Percentiles rank a stretch among this genome's conserved stretches.
Evolutionary conservation across 2,888 invertebrate species (phyloP).

Genomic region (Tridacna crocea): DNA sequence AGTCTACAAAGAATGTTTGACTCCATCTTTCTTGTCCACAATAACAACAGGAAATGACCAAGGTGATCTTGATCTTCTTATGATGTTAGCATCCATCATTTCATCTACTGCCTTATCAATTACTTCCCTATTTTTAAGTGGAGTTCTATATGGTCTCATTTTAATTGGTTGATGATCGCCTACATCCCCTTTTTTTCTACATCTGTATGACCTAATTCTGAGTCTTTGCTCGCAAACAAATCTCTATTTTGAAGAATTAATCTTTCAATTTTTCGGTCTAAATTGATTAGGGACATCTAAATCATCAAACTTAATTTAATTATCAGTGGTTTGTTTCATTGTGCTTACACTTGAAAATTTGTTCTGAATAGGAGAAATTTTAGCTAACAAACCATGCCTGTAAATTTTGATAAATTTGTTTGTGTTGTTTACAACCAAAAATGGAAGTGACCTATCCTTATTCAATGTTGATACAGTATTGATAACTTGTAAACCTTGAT

Average conservation of each 20-base stretch:
- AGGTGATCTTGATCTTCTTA: neutral
- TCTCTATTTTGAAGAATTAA: slow-evolving; percentile 21
- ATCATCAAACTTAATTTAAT: slow-evolving; percentile 12
- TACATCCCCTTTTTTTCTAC: slow-evolving; percentile 24
- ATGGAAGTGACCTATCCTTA: slow-evolving; percentile 18
- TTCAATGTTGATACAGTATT: slow-evolving; percentile 8
- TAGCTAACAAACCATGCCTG: slow-evolving; percentile 29
- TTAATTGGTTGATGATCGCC: slow-evolving; percentile 32
- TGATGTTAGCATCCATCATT: slow-evolving; percentile 39
- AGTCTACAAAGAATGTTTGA: slow-evolving; percentile 35
- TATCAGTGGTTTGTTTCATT: neutral
- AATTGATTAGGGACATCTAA: slow-evolving; percentile 31
- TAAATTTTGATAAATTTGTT: slow-evolving; percentile 29
- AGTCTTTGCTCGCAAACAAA: slow-evolving; percentile 24
- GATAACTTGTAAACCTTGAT: slow-evolving; percentile 31
- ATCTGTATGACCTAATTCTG: slow-evolving; percentile 30
- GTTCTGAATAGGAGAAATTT: neutral
- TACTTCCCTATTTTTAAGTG: slow-evolving; percentile 27
- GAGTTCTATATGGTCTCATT: slow-evolving; percentile 31
- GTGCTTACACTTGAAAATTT: neutral
- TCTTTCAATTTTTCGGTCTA: slow-evolving; percentile 21
- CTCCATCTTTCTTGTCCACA: slow-evolving; percentile 33
- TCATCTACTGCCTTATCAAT: slow-evolving; percentile 34
- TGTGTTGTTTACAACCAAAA: slow-evolving; percentile 34
- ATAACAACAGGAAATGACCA: slow-evolving; percentile 23